Percentiles rank a stretch among this genome's conserved stretches.
Evolutionary conservation across 2,888 invertebrate species (phyloP).

Genomic region (Seira musarum): DNA sequence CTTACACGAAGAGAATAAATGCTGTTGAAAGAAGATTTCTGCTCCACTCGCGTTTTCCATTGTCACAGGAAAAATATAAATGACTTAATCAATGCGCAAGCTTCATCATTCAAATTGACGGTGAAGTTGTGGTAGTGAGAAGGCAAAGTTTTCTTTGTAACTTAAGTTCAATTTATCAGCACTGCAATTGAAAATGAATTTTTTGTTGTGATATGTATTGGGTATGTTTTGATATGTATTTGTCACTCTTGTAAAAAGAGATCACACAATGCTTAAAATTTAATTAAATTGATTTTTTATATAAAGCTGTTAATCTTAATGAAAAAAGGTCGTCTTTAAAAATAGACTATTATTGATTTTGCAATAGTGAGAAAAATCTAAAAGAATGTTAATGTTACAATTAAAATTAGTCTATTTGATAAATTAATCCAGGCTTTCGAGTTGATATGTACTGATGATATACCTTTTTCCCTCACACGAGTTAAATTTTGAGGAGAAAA

Average conservation of each 20-base stretch:
- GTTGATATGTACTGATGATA: conserved; percentile 53
- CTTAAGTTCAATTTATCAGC: not conserved
- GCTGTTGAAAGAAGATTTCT: not conserved
- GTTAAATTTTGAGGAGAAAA: not conserved
- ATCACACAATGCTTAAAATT: too few species aligned
- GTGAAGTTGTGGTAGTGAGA: too few species aligned
- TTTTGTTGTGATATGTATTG: not conserved
- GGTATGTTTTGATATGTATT: not conserved
- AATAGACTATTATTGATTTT: not conserved
- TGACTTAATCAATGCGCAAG: not conserved
- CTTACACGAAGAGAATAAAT: not conserved
- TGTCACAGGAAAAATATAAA: not conserved
- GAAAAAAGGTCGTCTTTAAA: not conserved
- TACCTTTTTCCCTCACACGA: conserved; percentile 33
- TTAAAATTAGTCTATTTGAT: conserved; percentile 28
- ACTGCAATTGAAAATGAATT: conserved; percentile 1
- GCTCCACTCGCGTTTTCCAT: not conserved
- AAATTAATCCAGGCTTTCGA: conserved; percentile 49
- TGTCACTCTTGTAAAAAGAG: not conserved
- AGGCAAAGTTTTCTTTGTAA: not conserved
- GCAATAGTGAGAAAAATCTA: not conserved
- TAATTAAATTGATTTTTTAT: too few species aligned
- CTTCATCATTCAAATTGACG: too few species aligned
- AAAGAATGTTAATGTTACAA: conserved; percentile 5
- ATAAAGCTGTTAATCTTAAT: not conserved